Base-by-base conservation (phyloP, 2,888 invertebrate genomes). In the Leptinotarsa tumamoca region DNA sequence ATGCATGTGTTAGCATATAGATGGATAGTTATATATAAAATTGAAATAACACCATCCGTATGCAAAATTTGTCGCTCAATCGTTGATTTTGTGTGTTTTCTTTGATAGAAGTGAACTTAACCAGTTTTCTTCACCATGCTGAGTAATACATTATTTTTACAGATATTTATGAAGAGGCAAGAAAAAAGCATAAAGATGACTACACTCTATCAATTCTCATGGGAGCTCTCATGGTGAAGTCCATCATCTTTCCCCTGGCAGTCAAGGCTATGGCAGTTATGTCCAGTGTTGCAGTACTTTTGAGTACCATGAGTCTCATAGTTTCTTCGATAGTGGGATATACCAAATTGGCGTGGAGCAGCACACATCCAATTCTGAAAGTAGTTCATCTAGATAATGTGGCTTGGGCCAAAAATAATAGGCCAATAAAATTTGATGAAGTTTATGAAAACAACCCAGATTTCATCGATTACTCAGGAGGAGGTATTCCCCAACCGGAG, bases 191-290 rank as follows among this genome's bases (percentile, higher is more conserved):
- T 68, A 87, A 87, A 67, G 90, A 90, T 83, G 85, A 90, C 79
- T 92, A 91, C 82, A 90, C 94, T 73, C 86, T 92, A 79, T 93
- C 94, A 0, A 70, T 94, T 77, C 85, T 94, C 21, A 81, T 94
- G 23, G 94, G 93, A 0, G 88, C 93, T 33, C 83, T 94, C 21
- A 89, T 93, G 69, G 91, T 93, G 1, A 94, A 94, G 85, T 90
- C 92, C 52, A 86, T 95, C 2, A 82, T 95, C 13, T 87, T 94
- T 68, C 94, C 94, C 0, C 87, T 94, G 52, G 91, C 93, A 0
- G 85, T 95, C 71, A 95, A 94, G 83, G 90, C 92, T 2, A 86
- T 95, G 78, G 93, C 94, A 1, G 91, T 94, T 58, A 87, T 94
- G 68, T 92, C 94, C 27, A 92, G 92, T 77, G 89, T 91, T 80